Evolutionary conservation across 2,888 invertebrate species (phyloP).

Genomic region (Philereme vetulata): DNA sequence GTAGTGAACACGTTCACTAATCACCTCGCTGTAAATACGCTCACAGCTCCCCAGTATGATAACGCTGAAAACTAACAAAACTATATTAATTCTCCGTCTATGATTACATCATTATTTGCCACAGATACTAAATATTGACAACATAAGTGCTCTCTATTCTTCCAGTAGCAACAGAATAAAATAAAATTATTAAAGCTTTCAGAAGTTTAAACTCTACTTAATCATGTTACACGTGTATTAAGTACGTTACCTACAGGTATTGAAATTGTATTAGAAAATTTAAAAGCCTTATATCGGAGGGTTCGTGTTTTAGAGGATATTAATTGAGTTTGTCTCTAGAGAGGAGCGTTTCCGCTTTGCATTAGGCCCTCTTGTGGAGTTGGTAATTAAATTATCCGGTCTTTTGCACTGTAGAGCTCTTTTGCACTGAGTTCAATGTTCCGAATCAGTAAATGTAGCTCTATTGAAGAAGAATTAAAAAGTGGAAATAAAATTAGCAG

Average conservation of each 20-base stretch:
- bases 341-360: conserved; percentile 75
- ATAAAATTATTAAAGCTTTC: conserved; percentile 23
- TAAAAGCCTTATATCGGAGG: conserved; percentile 72
- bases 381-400: conserved; percentile 73
- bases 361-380: conserved; percentile 67
- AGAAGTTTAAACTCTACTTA: conserved; percentile 18
- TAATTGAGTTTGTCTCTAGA: conserved; percentile 81
- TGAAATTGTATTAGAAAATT: conserved; percentile 74
- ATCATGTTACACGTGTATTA: conserved; percentile 23
- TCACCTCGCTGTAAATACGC: too few species aligned
- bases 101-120: too few species aligned
- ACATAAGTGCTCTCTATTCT: not conserved
- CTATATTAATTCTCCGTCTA: too few species aligned
- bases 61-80: too few species aligned
- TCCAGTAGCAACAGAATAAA: not conserved
- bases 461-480: conserved; percentile 15
- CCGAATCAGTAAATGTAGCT: conserved; percentile 27
- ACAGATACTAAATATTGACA: conserved; percentile 4
- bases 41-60: too few species aligned
- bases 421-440: conserved; percentile 28
- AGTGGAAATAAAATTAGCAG: conserved; percentile 17
- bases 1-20: too few species aligned
- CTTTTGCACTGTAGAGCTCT: conserved; percentile 58
- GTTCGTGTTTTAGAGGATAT: conserved; percentile 73
- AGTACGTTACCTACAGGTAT: conserved; percentile 29